Evolutionary conservation across 2,797 vertebrate species (phyloP).

Genomic region (Pseudomugil gertrudae): DNA sequence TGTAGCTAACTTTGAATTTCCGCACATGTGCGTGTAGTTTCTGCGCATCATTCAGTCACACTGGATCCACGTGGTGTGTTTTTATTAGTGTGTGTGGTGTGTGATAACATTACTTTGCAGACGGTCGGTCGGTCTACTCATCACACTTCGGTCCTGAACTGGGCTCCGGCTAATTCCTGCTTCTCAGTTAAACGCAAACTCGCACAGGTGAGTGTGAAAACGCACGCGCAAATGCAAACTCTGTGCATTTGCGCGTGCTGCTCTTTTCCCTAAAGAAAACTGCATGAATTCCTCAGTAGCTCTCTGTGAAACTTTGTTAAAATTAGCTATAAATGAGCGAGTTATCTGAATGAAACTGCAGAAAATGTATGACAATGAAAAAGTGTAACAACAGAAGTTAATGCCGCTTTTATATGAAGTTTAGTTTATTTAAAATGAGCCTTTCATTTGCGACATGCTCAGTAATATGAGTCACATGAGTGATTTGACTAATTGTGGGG

Average conservation of each 20-base stretch:
- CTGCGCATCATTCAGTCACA: not conserved
- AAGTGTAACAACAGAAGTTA: too few species aligned
- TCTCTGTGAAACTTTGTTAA: too few species aligned
- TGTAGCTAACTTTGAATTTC: not conserved
- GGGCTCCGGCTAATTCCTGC: conserved; percentile 47
- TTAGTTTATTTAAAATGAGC: not conserved
- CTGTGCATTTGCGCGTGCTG: accelerated
- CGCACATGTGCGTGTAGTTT: not conserved
- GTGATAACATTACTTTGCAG: not conserved
- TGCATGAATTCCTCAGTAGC: too few species aligned
- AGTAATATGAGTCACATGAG: conserved; percentile 64
- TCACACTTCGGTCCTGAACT: conserved; percentile 5
- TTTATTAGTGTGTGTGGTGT: not conserved
- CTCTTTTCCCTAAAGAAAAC: too few species aligned
- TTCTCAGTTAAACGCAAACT: not conserved
- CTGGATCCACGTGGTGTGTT: conserved; percentile 58
- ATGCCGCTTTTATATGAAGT: not conserved
- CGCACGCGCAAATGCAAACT: accelerated
- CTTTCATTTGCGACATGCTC: not conserved
- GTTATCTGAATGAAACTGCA: not conserved
- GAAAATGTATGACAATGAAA: not conserved
- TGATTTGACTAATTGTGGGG: conserved; percentile 32
- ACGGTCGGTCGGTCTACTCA: conserved; percentile 11
- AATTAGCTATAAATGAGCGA: not conserved
- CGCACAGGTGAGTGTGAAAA: conserved; percentile 42